Base-by-base conservation (phyloP, 2,797 vertebrate species). In the Acanthiza pusilla region DNA sequence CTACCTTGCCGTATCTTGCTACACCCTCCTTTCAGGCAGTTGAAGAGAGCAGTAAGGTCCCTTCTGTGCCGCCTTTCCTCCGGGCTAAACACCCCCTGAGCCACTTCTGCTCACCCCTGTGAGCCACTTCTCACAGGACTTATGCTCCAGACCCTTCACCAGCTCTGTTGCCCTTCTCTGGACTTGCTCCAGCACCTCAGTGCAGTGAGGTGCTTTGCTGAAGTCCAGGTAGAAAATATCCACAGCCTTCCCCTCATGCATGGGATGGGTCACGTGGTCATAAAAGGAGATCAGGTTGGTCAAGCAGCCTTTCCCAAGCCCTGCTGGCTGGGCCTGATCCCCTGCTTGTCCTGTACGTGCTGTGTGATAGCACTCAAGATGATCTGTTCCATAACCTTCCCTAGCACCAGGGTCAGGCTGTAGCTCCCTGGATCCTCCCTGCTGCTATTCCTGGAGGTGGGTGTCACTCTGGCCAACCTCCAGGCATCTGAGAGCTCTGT, bases 111-210 rank as follows among this genome's bases (percentile, higher is more conserved):
- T n/a, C n/a, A n/a, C n/a, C n/a, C n/a, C n/a, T n/a, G n/a, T n/a
- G n/a, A 29, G 34, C 42, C 22, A 8, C 40, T 40, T 16, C 34
- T 63, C 20, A 47, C 7, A 55, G 16, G 19, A 23, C 13, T 8
- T 48, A 11, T 40, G 34, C 34, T 63, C 23, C 58, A 63, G 42
- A 22, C 16, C 16, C 40, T 47, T 19, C 23, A 5, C 7, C 10
- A 42, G 17, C 38, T 38, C 5, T 21, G 13, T 21, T 57, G 30
- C 26, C 13, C 43, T 34, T 57, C 60, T 84, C 70, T 50, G 51
- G 30, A 42, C 9, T 9, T 1, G 0, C 30, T 21, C 38, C 38
- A 34, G 54, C 12, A 0, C 32, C 26, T 32, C 38, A 43, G 7
- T 43, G 15, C 4, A 29, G 16, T 34, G 36, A 38, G 38, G 38